A percentile compares a stretch with the other conserved stretches of the same genome.
These are phyloP conservation scores for Hippocampus barbouri DNA, from an alignment of 2,113 vertebrate genomes.

Conservation along the genomic window DNA sequence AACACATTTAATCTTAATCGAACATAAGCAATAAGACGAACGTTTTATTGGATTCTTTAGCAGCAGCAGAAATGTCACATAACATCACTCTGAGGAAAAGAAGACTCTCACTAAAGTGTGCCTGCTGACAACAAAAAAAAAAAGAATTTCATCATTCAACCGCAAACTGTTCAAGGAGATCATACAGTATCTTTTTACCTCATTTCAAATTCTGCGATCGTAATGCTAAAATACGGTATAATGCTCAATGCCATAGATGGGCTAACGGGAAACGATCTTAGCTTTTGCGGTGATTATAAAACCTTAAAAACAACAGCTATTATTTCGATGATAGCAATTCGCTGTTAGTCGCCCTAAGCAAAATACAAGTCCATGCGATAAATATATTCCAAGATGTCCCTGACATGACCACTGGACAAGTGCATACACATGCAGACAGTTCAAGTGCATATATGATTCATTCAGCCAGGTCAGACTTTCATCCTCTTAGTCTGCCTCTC, in stretches of 20 bases:
- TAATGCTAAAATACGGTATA: neutral
- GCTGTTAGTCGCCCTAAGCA: neutral
- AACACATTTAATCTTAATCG: too few relatives aligned
- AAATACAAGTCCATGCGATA: neutral
- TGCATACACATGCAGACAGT: slow-evolving; percentile 20
- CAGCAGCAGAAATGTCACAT: too few relatives aligned
- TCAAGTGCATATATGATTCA: slow-evolving; percentile 48
- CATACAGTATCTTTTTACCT: neutral
- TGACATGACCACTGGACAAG: neutral
- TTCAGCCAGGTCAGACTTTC: slow-evolving; percentile 72
- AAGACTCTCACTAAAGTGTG: too few relatives aligned
- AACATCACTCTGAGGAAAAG: too few relatives aligned
- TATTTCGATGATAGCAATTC: neutral
- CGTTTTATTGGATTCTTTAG: too few relatives aligned
- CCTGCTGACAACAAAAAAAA: neutral
- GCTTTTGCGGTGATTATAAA: too few relatives aligned
- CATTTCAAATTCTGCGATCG: neutral
- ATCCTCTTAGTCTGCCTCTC: slow-evolving; percentile 76
- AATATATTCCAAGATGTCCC: neutral
- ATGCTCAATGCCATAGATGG: too few relatives aligned
- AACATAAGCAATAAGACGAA: too few relatives aligned
- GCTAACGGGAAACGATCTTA: too few relatives aligned
- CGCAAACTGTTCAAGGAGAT: neutral
- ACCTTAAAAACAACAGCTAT: too few relatives aligned
- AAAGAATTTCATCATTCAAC: neutral